Percentiles rank a stretch among this genome's conserved stretches.
phyloP scores from a whole-genome alignment of 2,797 vertebrate genomes.

The Chelmon rostratus region DNA sequence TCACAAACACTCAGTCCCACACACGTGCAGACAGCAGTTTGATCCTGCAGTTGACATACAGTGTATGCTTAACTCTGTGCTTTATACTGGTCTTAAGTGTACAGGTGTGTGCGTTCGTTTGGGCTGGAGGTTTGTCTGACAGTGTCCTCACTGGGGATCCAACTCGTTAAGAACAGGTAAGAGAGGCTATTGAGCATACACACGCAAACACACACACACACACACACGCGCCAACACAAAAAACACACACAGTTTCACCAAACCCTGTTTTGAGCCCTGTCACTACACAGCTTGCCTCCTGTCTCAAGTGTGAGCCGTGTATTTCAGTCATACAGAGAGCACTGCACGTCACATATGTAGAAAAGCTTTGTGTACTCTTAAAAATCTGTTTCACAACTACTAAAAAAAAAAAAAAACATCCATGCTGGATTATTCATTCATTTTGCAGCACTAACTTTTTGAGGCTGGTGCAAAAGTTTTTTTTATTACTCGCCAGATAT shows the following conservation, averaged over 20 bases:
- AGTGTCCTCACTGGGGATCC: constrained; percentile 13
- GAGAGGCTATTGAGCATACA: constrained; percentile 7
- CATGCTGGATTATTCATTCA: constrained; percentile 24
- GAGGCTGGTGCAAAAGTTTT: constrained; percentile 5
- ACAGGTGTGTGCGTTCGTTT: constrained; percentile 21
- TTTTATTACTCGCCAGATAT: not conserved
- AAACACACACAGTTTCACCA: constrained; percentile 26
- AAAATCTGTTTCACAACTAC: constrained; percentile 11
- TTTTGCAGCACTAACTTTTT: constrained; percentile 22
- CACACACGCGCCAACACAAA: not conserved
- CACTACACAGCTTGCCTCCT: constrained; percentile 36
- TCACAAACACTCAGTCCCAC: constrained; percentile 48
- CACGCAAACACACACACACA: not conserved
- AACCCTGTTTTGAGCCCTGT: constrained; percentile 54
- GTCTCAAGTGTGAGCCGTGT: constrained; percentile 45
- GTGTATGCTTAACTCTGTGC: constrained; percentile 57
- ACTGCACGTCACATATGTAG: constrained; percentile 7
- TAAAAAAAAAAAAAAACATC: not conserved
- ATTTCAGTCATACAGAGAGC: constrained; percentile 39
- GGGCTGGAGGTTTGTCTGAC: constrained; percentile 28
- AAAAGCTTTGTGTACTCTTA: constrained; percentile 31
- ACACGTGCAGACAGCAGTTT: constrained; percentile 34
- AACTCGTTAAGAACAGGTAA: constrained; percentile 21
- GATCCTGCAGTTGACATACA: constrained; percentile 48
- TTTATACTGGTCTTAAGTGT: constrained; percentile 49